A percentile compares a stretch with the other conserved stretches of the same genome.
Conservation (phyloP, 2,888 invertebrate species). For the Cataglyphis livida region DNA sequence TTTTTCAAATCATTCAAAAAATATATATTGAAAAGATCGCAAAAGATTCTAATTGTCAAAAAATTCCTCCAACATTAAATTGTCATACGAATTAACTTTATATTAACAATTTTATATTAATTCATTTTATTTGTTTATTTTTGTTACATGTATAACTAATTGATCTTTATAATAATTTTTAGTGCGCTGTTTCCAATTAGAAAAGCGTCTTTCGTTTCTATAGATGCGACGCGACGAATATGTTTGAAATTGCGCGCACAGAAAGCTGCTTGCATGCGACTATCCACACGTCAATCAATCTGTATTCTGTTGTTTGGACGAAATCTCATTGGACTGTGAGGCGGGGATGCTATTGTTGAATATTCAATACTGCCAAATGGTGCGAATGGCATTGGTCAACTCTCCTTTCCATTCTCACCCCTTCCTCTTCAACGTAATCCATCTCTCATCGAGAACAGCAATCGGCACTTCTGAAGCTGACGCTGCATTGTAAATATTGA, state of each 20-base stretch:
- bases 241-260: neutral
- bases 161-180: neutral
- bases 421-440: conserved; percentile 35
- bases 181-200: neutral
- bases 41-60: neutral
- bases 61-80: neutral
- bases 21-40: neutral
- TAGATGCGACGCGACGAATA: neutral
- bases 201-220: neutral
- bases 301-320: conserved; percentile 38
- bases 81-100: neutral
- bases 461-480: conserved; percentile 49
- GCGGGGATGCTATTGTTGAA: conserved; percentile 25
- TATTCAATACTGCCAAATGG: conserved; percentile 41
- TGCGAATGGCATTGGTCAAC: conserved; percentile 46
- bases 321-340: conserved; percentile 42
- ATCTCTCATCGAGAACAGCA: conserved; percentile 45
- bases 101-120: neutral
- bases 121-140: neutral
- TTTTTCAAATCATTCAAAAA: neutral
- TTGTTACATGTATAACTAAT: neutral
- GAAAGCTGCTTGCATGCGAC: conserved; percentile 5
- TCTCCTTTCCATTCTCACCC: conserved; percentile 41
- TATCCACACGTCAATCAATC: conserved; percentile 16
- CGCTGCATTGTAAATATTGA: conserved; percentile 41